Percentiles rank a stretch among this genome's conserved stretches.
phyloP scores from a whole-genome alignment of 2,888 invertebrate species.

The Leptothorax acervorum region DNA sequence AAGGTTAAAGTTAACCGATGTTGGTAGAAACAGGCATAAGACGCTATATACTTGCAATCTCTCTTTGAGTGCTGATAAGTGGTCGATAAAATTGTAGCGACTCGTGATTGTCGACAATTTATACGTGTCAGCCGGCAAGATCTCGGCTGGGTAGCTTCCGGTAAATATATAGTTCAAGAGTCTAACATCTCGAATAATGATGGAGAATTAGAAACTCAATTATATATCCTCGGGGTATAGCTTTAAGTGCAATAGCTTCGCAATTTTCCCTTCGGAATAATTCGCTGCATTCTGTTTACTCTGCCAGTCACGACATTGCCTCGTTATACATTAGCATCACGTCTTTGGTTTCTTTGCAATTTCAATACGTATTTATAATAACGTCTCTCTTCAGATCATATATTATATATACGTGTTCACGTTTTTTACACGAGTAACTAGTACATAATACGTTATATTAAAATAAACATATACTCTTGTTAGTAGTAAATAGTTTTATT shows the following conservation, averaged over 20 bases:
- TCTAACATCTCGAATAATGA: constrained; percentile 66
- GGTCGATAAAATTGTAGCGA: constrained; percentile 66
- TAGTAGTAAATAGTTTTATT: neutral
- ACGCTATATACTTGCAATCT: neutral
- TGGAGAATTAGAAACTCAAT: constrained; percentile 73
- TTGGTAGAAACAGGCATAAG: neutral
- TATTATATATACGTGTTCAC: neutral
- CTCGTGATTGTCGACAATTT: constrained; percentile 70
- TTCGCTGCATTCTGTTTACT: constrained; percentile 47
- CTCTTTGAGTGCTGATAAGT: constrained; percentile 59
- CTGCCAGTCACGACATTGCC: constrained; percentile 41
- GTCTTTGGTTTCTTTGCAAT: neutral
- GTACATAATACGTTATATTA: neutral
- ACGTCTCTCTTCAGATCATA: neutral
- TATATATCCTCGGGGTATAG: constrained; percentile 60
- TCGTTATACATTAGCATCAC: constrained; percentile 8
- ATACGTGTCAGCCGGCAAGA: constrained; percentile 65
- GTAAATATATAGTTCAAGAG: constrained; percentile 42
- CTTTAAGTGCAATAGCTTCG: constrained; percentile 65
- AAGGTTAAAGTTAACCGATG: no score
- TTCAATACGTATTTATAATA: constrained; percentile 14
- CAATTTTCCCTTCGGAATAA: constrained; percentile 62
- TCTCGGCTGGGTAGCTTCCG: constrained; percentile 64
- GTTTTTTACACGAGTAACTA: neutral
- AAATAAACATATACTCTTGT: neutral